Evolutionary conservation across 2,113 vertebrate species (phyloP), one percentile per base, ranked within the genome.

Genomic region (Pelecanus crispus): DNA sequence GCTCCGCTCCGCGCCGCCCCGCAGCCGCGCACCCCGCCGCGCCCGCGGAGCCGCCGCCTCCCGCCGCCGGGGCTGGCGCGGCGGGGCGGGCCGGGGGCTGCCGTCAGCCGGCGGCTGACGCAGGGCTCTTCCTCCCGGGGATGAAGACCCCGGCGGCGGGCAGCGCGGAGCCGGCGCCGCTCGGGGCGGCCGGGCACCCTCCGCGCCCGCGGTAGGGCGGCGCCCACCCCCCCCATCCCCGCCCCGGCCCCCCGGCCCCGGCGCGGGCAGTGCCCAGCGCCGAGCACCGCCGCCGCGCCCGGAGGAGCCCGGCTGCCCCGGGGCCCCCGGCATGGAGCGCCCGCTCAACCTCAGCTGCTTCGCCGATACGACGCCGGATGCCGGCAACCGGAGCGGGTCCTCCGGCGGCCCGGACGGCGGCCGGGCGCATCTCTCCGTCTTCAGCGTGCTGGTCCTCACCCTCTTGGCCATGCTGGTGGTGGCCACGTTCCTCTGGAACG

Each of bases 401-500:
- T 29, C 29, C 3, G 3, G 19, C 4, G 40, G 90, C 28, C 61
- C 52, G 7, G 72, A 70, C 1, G 40, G 67, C 17, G 52, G 21
- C 52, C 40, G 9, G 26, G 65, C 28, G 3, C 98, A 97, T 6
- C 98, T 99, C 10, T 99, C 99, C 0, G 97, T 99, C 42, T 99
- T 99, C 97, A 98, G 98, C 9, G 98, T 99, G 55, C 98, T 99
- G 38, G 97, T 98, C 4, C 98, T 99, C 36, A 98, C 98, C 13
- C 88, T 99, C 59, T 90, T 99, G 93, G 99, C 98, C 47, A 98
- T 99, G 97, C 97, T 99, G 94, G 99, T 98, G 79, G 98, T 98
- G 42, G 99, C 99, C 81, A 99, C 99, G 1, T 99, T 99, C 31
- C 96, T 99, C 59, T 99, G 99, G 99, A 99, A 99, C 94, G 91